phyloP scores from a whole-genome alignment of 2,797 vertebrate genomes.

The Coluber constrictor region DNA sequence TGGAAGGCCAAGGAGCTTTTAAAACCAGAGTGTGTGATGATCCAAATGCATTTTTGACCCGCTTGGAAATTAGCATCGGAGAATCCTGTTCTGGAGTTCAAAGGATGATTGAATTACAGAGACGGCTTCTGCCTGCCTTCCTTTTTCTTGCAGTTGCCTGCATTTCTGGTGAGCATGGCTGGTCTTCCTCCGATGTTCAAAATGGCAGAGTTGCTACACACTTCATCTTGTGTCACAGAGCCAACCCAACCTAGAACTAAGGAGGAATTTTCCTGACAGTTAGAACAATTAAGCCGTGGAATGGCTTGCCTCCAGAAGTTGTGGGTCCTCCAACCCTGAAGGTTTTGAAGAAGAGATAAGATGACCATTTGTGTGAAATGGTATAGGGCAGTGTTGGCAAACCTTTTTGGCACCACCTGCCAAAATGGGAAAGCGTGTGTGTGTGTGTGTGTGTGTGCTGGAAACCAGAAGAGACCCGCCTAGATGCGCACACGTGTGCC shows the following conservation, averaged over 20 bases:
- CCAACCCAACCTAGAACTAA: background rate
- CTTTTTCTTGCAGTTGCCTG: constrained; percentile 60
- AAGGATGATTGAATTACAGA: constrained; percentile 42
- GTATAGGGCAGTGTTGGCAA: too few relatives aligned
- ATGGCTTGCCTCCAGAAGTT: background rate
- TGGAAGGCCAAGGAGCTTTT: background rate
- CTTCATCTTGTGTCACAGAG: background rate
- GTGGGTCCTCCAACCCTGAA: background rate
- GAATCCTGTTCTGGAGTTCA: background rate
- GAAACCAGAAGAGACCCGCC: too few relatives aligned
- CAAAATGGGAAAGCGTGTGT: too few relatives aligned
- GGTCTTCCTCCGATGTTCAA: accelerated
- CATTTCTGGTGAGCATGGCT: constrained; percentile 57
- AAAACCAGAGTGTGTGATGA: background rate
- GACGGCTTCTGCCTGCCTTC: constrained; percentile 53
- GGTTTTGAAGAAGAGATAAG: background rate
- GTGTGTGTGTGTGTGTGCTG: too few relatives aligned
- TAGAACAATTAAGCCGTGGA: background rate
- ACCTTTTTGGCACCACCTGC: too few relatives aligned
- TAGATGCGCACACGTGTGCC: too few relatives aligned
- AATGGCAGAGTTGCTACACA: background rate
- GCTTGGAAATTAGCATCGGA: background rate
- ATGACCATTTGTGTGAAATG: background rate
- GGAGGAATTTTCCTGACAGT: background rate
- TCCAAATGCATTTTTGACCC: background rate